These are phyloP conservation scores for Polydrusus pterygomalis DNA, from an alignment of 2,888 invertebrate genomes.

Conservation along the genomic window DNA sequence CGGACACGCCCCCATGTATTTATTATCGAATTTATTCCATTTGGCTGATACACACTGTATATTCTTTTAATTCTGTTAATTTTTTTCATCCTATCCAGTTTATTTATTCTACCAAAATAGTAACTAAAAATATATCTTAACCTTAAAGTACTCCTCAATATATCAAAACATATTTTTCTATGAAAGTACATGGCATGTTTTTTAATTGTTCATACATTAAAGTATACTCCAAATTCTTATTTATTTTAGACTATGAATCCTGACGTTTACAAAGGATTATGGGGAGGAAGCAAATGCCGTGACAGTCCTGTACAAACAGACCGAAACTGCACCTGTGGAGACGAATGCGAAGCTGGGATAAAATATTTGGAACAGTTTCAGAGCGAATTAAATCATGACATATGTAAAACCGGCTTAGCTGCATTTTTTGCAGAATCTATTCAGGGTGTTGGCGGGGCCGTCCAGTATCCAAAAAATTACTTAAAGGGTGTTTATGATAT, in stretches of 20 bases:
- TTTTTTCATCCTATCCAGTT: no score
- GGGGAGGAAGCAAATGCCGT: constrained; percentile 91
- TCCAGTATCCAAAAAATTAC: constrained; percentile 94
- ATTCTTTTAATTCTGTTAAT: no score
- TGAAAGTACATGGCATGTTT: no score
- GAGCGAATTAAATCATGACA: constrained; percentile 84
- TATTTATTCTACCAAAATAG: no score
- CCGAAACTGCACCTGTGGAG: constrained; percentile 80
- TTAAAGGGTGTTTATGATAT: constrained; percentile 86
- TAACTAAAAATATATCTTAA: no score
- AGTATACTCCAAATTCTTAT: background rate
- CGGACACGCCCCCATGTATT: no score
- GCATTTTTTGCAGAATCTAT: constrained; percentile 96
- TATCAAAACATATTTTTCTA: no score
- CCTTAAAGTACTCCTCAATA: no score
- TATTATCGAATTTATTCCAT: no score
- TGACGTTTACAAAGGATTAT: constrained; percentile 92
- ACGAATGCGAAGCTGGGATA: constrained; percentile 82
- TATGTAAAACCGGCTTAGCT: constrained; percentile 87
- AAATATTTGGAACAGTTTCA: constrained; percentile 89
- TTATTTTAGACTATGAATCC: constrained; percentile 86
- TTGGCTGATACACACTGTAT: no score
- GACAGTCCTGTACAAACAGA: constrained; percentile 88
- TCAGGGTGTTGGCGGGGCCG: constrained; percentile 95
- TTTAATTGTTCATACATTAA: no score